Evolutionary conservation across 2,113 vertebrate species (phyloP).

Genomic region (Craseonycteris thonglongyai): DNA sequence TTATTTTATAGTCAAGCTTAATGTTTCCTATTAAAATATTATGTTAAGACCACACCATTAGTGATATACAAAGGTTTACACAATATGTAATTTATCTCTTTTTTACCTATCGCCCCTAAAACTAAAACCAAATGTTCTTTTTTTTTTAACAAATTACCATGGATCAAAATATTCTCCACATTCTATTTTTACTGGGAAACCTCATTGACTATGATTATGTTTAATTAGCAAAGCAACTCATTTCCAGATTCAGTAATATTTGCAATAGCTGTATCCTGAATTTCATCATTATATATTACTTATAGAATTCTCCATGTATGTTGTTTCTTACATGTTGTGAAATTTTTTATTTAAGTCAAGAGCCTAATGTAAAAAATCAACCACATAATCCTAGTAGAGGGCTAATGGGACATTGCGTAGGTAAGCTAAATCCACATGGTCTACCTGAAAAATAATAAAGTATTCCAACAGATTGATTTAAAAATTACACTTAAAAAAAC

Average conservation of each 20-base stretch:
- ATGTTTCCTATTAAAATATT: neutral
- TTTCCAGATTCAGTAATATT: neutral
- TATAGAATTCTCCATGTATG: neutral
- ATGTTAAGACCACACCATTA: neutral
- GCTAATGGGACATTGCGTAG: neutral
- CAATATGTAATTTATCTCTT: neutral
- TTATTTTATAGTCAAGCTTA: neutral
- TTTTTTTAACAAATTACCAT: neutral
- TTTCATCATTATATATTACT: neutral
- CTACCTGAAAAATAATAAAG: neutral
- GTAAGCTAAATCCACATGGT: neutral
- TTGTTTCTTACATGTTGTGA: neutral
- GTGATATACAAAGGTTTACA: neutral
- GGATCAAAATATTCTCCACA: neutral
- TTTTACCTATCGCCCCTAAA: neutral
- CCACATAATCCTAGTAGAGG: neutral
- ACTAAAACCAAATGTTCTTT: neutral
- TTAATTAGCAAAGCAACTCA: neutral
- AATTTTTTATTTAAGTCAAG: neutral
- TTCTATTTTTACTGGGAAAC: neutral
- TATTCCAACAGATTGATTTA: neutral
- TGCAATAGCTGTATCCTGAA: neutral
- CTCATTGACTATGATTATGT: neutral
- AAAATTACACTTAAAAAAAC: neutral
- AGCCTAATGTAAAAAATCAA: neutral